Base-by-base conservation (phyloP, 1,140 invertebrate species). In the Trinorchestia longiramus region DNA sequence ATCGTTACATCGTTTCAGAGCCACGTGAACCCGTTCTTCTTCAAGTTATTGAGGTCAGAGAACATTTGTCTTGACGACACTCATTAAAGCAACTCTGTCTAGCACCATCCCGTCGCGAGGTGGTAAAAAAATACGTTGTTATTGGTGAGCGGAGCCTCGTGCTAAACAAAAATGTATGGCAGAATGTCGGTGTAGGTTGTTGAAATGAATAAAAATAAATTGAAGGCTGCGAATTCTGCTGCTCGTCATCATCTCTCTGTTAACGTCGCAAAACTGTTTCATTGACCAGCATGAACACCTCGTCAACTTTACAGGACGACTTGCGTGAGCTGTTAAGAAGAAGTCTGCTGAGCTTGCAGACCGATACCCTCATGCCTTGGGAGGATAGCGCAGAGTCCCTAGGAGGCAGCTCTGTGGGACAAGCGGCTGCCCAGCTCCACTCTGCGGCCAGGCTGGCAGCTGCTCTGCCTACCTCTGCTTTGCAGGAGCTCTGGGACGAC, bases 361-460 rank as follows among this genome's bases (percentile, higher is more conserved):
- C n/a, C 36, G 41, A 41, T 41, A 42, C 41, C 41, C 3, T 28
- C 41, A 36, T 42, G 41, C 36, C 88, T 90, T 8, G 8, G 36
- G 88, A 0, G 11, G 43, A 0, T 0, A 43, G 43, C n/a, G 41
- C n/a, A 42, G 43, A 41, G 43, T 41, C 88, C 28, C 15, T 90
- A 28, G 43, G 43, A 0, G 88, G 88, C 88, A 90, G 88, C 88
- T 90, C 88, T 42, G 88, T 41, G 43, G 88, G 28, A 0, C 41
- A 90, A 36, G 88, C 88, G 6, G 41, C 41, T 1, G 41, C 41
- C 15, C 88, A 42, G 36, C 88, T 90, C 4, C 88, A 90, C 88
- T 41, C 88, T 42, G 88, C 88, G 11, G 88, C 88, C n/a, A 90
- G 88, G 43, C 88, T 90, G n/a, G 88, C 88, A 6, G 88, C 88